Evolutionary conservation across 2,113 vertebrate genomes (phyloP).

Genomic region (Notechis scutatus): DNA sequence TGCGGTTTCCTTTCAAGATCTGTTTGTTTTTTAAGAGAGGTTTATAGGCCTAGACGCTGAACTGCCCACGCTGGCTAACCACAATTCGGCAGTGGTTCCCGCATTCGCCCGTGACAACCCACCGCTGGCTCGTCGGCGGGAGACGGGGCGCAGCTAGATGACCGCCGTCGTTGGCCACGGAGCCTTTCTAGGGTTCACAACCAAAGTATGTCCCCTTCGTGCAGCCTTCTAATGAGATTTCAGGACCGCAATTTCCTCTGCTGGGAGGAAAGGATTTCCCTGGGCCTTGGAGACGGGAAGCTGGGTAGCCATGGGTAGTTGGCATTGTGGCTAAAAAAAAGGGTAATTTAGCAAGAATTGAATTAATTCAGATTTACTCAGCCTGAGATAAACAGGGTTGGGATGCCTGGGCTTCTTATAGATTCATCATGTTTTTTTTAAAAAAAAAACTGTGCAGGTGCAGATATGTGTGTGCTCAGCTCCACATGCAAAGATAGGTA

Average conservation of each 20-base stretch:
- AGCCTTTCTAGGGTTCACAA: not conserved
- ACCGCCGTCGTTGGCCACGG: not conserved
- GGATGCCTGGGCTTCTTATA: not conserved
- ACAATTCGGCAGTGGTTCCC: not conserved
- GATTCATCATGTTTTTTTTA: not conserved
- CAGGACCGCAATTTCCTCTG: not conserved
- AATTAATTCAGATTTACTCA: not conserved
- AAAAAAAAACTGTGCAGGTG: not conserved
- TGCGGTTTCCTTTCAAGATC: not conserved
- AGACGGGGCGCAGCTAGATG: not conserved
- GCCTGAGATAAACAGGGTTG: not conserved
- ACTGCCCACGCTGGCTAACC: not conserved
- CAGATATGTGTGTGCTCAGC: not conserved
- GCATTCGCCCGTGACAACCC: rapidly evolving
- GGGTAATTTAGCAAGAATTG: not conserved
- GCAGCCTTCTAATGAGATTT: not conserved
- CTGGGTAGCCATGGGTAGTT: not conserved
- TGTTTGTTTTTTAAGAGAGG: not conserved
- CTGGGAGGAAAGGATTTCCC: not conserved
- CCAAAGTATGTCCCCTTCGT: not conserved
- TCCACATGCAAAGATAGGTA: not conserved
- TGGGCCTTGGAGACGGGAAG: not conserved
- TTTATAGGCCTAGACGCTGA: not conserved
- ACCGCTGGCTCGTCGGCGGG: not conserved
- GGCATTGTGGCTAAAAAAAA: not conserved